Percentiles rank a stretch among this genome's conserved stretches.
Evolutionary conservation across 2,888 invertebrate species (phyloP).

Genomic region (Sesia bembeciformis): DNA sequence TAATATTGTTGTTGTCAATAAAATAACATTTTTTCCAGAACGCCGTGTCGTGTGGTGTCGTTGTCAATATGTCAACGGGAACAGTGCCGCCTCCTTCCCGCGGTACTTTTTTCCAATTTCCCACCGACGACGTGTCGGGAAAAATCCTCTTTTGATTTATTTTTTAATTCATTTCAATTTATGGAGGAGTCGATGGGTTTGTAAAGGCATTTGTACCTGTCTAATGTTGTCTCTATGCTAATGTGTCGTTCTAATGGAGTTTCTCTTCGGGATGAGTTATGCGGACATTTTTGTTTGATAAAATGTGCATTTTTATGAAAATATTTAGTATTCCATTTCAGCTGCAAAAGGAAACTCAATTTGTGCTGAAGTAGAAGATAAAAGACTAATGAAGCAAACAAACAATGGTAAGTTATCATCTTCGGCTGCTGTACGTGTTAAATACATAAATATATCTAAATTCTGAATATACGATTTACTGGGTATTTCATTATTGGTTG

Average conservation of each 20-base stretch:
- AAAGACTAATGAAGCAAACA: no score
- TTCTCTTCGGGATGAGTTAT: conserved; percentile 2
- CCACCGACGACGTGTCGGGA: conserved; percentile 53
- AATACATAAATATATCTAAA: no score
- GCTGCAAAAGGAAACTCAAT: no score
- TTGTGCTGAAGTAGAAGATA: no score
- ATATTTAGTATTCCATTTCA: no score
- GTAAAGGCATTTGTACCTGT: conserved; percentile 61
- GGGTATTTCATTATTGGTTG: no score
- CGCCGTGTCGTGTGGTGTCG: not conserved
- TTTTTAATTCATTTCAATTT: conserved; percentile 74
- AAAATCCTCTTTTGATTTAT: conserved; percentile 73
- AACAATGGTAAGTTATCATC: no score
- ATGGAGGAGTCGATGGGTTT: conserved; percentile 36
- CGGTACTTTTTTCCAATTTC: conserved; percentile 57
- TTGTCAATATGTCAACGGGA: conserved; percentile 8
- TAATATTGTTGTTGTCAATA: no score
- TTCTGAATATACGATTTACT: no score
- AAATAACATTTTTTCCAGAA: not conserved
- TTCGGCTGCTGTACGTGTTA: no score
- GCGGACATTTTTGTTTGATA: not conserved
- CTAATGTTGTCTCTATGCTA: conserved; percentile 51
- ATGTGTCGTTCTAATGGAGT: conserved; percentile 26
- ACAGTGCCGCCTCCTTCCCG: conserved; percentile 4
- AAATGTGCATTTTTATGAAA: no score